Percentiles rank a stretch among this genome's conserved stretches.
phyloP scores from a whole-genome alignment of 2,797 vertebrate species.

The Microctenopoma lineatum region DNA sequence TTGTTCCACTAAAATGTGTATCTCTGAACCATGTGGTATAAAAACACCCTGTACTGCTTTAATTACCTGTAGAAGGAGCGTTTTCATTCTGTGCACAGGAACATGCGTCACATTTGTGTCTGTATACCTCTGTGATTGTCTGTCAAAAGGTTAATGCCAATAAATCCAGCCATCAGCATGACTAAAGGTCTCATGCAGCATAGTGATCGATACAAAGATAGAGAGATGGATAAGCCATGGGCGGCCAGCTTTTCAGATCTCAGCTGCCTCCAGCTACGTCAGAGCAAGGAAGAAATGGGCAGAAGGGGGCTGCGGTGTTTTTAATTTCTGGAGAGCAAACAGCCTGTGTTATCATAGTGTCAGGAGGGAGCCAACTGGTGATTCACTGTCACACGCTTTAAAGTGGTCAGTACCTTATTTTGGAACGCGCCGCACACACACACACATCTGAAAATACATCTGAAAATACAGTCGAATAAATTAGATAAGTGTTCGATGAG shows the following conservation, averaged over 20 bases:
- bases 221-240: slow-evolving; percentile 47
- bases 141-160: slow-evolving; percentile 69
- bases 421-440: slow-evolving; percentile 9
- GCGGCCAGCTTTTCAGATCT: slow-evolving; percentile 41
- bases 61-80: background rate
- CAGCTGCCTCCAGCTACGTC: slow-evolving; percentile 24
- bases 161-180: slow-evolving; percentile 67
- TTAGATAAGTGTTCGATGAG: background rate
- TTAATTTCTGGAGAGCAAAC: slow-evolving; percentile 66
- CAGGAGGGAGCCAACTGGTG: slow-evolving; percentile 37
- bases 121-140: slow-evolving; percentile 25
- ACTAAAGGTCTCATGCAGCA: slow-evolving; percentile 63
- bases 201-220: slow-evolving; percentile 66
- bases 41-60: background rate
- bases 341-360: slow-evolving; percentile 45
- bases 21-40: background rate
- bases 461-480: slow-evolving; percentile 1
- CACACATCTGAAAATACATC: no score
- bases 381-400: slow-evolving; percentile 43
- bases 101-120: slow-evolving; percentile 15
- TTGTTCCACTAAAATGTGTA: background rate
- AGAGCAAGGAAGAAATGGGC: slow-evolving; percentile 18
- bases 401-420: slow-evolving; percentile 37
- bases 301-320: slow-evolving; percentile 33
- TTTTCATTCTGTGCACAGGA: background rate